These are phyloP conservation scores for Gymnothorax javanicus DNA, from an alignment of 2,797 vertebrate genomes.

Conservation along the genomic window DNA sequence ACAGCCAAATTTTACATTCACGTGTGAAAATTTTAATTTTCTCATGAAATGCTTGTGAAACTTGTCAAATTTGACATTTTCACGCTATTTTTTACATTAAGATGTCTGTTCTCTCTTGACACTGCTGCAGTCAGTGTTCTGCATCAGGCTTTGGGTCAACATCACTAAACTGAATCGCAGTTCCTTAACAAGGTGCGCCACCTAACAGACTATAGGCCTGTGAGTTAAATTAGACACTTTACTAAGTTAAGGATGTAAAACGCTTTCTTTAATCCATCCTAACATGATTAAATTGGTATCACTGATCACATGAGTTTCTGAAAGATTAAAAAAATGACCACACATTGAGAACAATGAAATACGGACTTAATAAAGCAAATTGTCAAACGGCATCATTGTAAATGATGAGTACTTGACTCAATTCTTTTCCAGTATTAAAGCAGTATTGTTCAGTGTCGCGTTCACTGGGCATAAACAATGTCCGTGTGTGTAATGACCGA, in stretches of 20 bases:
- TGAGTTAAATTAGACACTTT: background rate
- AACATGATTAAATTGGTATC: background rate
- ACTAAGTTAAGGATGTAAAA: background rate
- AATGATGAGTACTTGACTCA: background rate
- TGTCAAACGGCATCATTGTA: background rate
- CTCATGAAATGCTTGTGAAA: too few relatives aligned
- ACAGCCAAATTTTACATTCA: too few relatives aligned
- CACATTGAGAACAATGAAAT: background rate
- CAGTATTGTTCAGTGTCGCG: background rate
- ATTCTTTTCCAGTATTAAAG: background rate
- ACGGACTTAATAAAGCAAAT: background rate
- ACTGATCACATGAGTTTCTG: background rate
- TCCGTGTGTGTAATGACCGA: background rate
- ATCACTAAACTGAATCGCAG: background rate
- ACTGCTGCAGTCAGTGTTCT: background rate
- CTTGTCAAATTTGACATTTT: too few relatives aligned
- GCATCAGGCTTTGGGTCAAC: background rate
- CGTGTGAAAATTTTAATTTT: too few relatives aligned
- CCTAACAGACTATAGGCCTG: background rate
- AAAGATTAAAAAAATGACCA: background rate
- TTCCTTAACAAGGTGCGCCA: background rate
- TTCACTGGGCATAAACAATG: background rate
- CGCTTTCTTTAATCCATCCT: background rate
- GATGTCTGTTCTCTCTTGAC: too few relatives aligned
- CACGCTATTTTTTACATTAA: too few relatives aligned